These are phyloP conservation scores for Myrmecophaga tridactyla DNA, from an alignment of 2,113 vertebrate species.

Conservation along the genomic window DNA sequence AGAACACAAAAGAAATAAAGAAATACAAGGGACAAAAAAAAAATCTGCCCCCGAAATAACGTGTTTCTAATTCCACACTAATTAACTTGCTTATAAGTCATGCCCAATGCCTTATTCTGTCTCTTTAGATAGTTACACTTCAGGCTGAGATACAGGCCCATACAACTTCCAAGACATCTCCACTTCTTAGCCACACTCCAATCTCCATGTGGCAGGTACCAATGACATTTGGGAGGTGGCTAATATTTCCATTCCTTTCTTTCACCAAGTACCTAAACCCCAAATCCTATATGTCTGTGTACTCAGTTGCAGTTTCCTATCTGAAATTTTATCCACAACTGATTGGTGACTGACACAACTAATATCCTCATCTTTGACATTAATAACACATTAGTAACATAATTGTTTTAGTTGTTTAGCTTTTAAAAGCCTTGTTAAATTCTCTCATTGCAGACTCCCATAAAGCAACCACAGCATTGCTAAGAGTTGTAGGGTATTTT, in stretches of 20 bases:
- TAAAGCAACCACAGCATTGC: not conserved
- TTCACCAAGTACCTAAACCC: not conserved
- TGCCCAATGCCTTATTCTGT: not conserved
- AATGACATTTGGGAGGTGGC: not conserved
- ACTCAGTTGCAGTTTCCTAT: not conserved
- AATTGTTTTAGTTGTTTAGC: too few species aligned
- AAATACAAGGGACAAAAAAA: not conserved
- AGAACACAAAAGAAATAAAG: not conserved
- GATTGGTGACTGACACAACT: not conserved
- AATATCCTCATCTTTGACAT: not conserved
- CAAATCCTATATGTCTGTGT: not conserved
- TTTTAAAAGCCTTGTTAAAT: not conserved
- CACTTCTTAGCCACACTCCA: not conserved
- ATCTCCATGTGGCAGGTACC: not conserved
- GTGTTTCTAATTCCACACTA: not conserved
- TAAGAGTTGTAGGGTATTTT: not conserved
- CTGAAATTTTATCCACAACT: conserved; percentile 40
- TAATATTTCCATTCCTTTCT: not conserved
- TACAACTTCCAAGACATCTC: not conserved
- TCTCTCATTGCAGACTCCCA: not conserved
- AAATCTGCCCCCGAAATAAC: not conserved
- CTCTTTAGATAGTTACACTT: not conserved
- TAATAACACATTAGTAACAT: not conserved
- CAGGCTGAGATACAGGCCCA: not conserved
- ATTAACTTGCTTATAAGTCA: not conserved